Evolutionary conservation across 2,888 invertebrate genomes (phyloP).

Genomic region (Chromoteleia sp.): DNA sequence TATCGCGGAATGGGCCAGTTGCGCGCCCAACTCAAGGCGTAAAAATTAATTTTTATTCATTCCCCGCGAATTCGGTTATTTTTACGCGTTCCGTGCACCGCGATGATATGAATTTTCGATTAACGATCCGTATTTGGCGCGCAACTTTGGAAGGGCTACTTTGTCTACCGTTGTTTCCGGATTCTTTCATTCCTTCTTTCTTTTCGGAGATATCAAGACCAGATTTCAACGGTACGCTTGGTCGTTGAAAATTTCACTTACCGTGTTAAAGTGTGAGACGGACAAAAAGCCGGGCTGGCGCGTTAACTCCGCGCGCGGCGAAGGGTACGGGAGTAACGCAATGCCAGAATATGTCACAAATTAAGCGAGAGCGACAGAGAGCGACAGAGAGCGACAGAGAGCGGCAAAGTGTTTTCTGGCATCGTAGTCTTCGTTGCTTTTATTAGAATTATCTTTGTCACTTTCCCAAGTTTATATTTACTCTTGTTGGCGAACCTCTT

Average conservation of each 20-base stretch:
- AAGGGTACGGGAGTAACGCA: conserved; percentile 80
- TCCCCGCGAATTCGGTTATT: conserved; percentile 36
- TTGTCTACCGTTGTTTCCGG: conserved; percentile 10
- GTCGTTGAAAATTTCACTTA: conserved; percentile 68
- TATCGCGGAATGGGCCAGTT: conserved; percentile 44
- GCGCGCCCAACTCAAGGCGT: conserved; percentile 41
- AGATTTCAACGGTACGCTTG: conserved; percentile 42
- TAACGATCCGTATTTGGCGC: conserved; percentile 22
- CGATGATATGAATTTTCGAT: conserved; percentile 43
- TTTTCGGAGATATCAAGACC: conserved; percentile 43
- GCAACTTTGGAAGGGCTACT: too few relatives aligned
- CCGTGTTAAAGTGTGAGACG: conserved; percentile 64
- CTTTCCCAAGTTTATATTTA: conserved; percentile 85
- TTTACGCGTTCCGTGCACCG: background rate
- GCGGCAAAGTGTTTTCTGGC: conserved; percentile 79
- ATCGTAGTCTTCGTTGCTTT: conserved; percentile 81
- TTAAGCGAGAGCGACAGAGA: conserved; percentile 81
- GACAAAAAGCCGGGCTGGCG: conserved; percentile 71
- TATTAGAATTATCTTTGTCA: conserved; percentile 85
- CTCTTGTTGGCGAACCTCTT: conserved; percentile 82
- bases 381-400: conserved; percentile 78
- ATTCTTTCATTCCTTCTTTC: background rate
- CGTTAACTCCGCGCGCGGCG: conserved; percentile 67
- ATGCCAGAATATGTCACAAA: conserved; percentile 84
- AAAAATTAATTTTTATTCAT: conserved; percentile 57